phyloP scores from a whole-genome alignment of 2,797 vertebrate species.

The Crypturellus tataupa region DNA sequence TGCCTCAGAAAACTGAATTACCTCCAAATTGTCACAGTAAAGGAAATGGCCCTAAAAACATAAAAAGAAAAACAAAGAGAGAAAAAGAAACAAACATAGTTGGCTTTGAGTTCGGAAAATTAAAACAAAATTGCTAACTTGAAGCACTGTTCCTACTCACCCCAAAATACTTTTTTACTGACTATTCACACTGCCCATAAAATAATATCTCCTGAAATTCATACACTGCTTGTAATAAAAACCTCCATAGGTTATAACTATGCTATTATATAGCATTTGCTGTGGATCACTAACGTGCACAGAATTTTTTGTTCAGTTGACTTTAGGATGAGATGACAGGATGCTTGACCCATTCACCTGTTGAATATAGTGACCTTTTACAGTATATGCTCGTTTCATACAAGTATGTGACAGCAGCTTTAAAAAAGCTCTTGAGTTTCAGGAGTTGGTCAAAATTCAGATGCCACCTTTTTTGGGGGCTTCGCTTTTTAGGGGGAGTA shows the following conservation, averaged over 20 bases:
- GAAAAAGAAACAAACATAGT: neutral
- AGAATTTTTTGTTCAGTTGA: neutral
- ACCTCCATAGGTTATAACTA: neutral
- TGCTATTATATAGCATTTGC: neutral
- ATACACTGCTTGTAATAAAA: neutral
- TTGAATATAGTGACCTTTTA: neutral
- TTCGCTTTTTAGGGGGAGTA: neutral
- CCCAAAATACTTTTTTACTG: neutral
- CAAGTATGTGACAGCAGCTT: neutral
- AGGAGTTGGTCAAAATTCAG: neutral
- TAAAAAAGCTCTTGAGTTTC: neutral
- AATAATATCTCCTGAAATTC: neutral
- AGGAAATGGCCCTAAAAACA: neutral
- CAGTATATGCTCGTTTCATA: accelerated
- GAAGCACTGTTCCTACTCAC: neutral
- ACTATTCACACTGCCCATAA: neutral
- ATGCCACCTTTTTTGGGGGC: neutral
- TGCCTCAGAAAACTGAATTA: neutral
- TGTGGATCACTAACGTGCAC: neutral
- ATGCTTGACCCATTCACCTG: neutral
- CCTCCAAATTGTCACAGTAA: neutral
- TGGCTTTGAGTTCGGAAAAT: neutral
- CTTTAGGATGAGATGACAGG: neutral
- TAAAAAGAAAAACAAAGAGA: neutral
- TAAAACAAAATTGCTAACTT: neutral